Evolutionary conservation across 1,140 invertebrate species (phyloP), one percentile per base, ranked within the genome.

Genomic region (Bombus ignitus): DNA sequence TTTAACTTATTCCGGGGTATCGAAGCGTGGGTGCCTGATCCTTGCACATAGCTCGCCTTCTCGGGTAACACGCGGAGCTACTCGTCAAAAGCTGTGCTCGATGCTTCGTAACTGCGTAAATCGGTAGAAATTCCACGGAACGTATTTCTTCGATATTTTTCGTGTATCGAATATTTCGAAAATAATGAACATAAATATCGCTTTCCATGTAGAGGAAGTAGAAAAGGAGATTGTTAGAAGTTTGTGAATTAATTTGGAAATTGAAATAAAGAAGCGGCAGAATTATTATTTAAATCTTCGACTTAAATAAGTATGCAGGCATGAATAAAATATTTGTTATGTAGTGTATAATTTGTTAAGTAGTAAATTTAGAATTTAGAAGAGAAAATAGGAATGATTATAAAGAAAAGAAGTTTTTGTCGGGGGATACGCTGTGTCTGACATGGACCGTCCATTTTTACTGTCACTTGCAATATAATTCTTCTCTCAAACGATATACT

Each of bases 1-100:
- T 79, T 85, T 79, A 80, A 85, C 76, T 80, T 72, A 80, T 85
- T 85, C 68, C 66, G 83, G 72, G 65, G 83, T 85, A 85, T 77
- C 65, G 77, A 85, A 80, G 83, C 83, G 77, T 85, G 83, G 77
- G 57, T 42, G 83, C 18, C 81, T 70, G 59, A 77, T 70, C 44
- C 73, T 32, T 44, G n/a, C 39, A 28, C 44, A 28, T 71, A 65
- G 57, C 68, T 22, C 39, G 22, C 37, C 74, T 57, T 79, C 75
- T 47, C 82, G 3, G 44, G 74, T 84, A 79, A 84, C 66, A 84
- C 66, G 53, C 66, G 39, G n/a, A 70, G 82, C 65, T 68, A 78
- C 74, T 78, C 73, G 59, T 71, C 62, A 37, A 42, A 74, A 75
- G 57, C 37, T 66, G 44, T 75, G 25, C 39, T n/a, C 12, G 39